phyloP scores from a whole-genome alignment of 2,888 invertebrate species.

The Drosophila stalkeri region DNA sequence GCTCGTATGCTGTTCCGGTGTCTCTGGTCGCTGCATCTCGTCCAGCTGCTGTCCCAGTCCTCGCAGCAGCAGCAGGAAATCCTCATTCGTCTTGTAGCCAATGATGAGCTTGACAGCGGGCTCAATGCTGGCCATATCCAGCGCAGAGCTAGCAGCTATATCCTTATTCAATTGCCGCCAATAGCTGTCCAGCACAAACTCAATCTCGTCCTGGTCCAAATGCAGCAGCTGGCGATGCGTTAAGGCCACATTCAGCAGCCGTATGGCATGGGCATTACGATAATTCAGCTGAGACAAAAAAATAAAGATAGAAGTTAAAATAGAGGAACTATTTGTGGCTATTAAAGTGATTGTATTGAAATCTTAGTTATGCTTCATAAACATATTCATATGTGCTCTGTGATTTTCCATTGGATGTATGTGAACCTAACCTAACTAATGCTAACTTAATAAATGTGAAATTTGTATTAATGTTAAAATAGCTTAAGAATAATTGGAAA shows the following conservation, averaged over 20 bases:
- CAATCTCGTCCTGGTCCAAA: conserved; percentile 83
- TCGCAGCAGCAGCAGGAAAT: conserved; percentile 78
- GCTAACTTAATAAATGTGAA: background rate
- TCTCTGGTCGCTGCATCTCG: conserved; percentile 43
- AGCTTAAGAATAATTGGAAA: too few species aligned
- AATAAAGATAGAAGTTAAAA: too few species aligned
- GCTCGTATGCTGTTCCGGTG: conserved; percentile 43
- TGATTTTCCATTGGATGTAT: background rate
- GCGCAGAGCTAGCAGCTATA: conserved; percentile 43
- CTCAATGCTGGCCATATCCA: conserved; percentile 66
- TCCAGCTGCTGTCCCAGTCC: conserved; percentile 59
- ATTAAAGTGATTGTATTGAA: background rate
- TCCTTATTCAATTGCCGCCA: conserved; percentile 82
- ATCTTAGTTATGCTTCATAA: background rate
- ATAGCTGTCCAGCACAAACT: conserved; percentile 82
- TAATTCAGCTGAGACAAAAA: conserved; percentile 76
- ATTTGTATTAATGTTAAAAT: too few species aligned
- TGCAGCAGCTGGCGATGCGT: conserved; percentile 75
- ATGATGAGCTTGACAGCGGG: conserved; percentile 80
- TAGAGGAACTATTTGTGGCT: background rate
- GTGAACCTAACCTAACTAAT: background rate
- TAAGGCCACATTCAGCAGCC: conserved; percentile 78
- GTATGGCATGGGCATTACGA: conserved; percentile 77
- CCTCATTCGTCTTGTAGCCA: conserved; percentile 82
- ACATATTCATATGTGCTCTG: background rate